Percentiles rank a stretch among this genome's conserved stretches.
Evolutionary conservation across 2,113 vertebrate species (phyloP).

Genomic region (Ancistrus triradiatus): DNA sequence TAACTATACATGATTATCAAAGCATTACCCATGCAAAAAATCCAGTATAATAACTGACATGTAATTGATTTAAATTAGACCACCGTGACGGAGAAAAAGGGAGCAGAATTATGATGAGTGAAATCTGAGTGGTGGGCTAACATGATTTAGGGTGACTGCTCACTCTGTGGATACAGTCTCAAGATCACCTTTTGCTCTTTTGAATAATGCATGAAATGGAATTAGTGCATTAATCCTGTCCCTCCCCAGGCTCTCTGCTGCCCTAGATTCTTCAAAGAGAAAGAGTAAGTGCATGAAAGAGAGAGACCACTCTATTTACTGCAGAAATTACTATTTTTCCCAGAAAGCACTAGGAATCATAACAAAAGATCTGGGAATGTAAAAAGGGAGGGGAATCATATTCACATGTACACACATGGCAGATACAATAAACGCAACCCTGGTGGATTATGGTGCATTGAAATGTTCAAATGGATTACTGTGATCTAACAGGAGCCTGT

Average conservation of each 20-base stretch:
- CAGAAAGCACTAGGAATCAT: conserved; percentile 12
- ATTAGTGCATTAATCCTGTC: conserved; percentile 45
- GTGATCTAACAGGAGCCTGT: background rate
- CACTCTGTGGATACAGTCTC: conserved; percentile 28
- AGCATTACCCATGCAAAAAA: too few relatives aligned
- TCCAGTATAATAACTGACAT: too few relatives aligned
- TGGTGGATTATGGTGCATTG: background rate
- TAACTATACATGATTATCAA: too few relatives aligned
- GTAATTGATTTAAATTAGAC: too few relatives aligned
- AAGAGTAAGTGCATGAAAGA: conserved; percentile 5
- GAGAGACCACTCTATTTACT: conserved; percentile 14
- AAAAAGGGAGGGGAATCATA: background rate
- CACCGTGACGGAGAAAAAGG: too few relatives aligned
- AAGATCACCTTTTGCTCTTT: conserved; percentile 43
- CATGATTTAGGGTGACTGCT: conserved; percentile 13
- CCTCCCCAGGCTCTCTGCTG: conserved; percentile 35
- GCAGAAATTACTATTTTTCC: background rate
- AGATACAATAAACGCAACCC: conserved; percentile 4
- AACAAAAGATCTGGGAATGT: conserved; percentile 7
- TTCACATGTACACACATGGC: conserved; percentile 9
- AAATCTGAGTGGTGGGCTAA: conserved; percentile 25
- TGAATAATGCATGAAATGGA: conserved; percentile 43
- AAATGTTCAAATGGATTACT: background rate
- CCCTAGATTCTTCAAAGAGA: conserved; percentile 43
- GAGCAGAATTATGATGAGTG: conserved; percentile 5